Evolutionary conservation across 1,140 invertebrate species (phyloP).

Genomic region (Eurytemora carolleeae): DNA sequence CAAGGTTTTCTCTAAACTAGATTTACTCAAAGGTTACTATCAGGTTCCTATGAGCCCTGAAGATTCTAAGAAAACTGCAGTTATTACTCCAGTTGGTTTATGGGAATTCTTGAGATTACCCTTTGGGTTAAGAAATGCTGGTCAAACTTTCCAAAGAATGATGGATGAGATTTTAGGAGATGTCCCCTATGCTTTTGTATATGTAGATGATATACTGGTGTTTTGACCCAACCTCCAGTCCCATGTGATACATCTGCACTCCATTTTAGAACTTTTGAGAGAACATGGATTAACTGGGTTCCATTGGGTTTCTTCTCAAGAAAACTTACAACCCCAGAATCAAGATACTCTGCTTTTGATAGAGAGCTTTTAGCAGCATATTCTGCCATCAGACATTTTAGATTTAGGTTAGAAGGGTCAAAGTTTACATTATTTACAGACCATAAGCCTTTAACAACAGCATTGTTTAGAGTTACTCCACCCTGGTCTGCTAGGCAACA

Average conservation of each 20-base stretch:
- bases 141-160: conserved; percentile 29
- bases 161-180: conserved; percentile 27
- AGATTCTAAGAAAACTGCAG: conserved; percentile 21
- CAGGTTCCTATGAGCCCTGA: conserved; percentile 18
- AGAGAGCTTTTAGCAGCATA: neutral
- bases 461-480: neutral
- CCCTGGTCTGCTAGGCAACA: neutral
- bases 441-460: neutral
- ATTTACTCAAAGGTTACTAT: conserved; percentile 18
- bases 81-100: conserved; percentile 22
- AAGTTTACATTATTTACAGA: neutral
- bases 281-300: conserved; percentile 22
- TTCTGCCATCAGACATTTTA: neutral
- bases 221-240: conserved; percentile 19
- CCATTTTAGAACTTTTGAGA: conserved; percentile 20
- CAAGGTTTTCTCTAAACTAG: conserved; percentile 17
- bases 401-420: neutral
- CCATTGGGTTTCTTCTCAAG: conserved; percentile 20
- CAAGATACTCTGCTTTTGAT: neutral
- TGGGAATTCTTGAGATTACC: conserved; percentile 25
- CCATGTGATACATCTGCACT: conserved; percentile 20
- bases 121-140: conserved; percentile 28
- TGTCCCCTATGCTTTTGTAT: conserved; percentile 20
- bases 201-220: conserved; percentile 34
- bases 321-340: conserved; percentile 17